Evolutionary conservation across 1,140 invertebrate genomes (phyloP).

Genomic region (Drosophila ogumai): DNA sequence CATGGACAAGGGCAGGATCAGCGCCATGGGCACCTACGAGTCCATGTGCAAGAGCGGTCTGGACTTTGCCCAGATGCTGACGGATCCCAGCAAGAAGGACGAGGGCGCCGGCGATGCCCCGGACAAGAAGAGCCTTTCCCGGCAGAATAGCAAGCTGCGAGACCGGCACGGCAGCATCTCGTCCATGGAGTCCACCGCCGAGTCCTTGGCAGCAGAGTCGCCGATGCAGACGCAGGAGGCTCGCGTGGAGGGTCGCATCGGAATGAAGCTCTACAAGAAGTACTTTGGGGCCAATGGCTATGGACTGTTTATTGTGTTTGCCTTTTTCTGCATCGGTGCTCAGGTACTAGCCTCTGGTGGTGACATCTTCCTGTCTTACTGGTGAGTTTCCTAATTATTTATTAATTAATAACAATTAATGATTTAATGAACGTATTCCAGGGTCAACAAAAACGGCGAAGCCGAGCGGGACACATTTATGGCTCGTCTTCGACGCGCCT

Average conservation of each 20-base stretch:
- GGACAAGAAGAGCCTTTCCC: constrained; percentile 55
- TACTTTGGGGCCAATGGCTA: constrained; percentile 88
- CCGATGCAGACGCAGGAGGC: constrained; percentile 86
- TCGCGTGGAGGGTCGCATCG: constrained; percentile 87
- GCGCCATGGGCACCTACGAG: constrained; percentile 87
- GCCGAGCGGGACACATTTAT: constrained; percentile 50
- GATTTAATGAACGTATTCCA: constrained; percentile 3
- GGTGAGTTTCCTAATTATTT: constrained; percentile 85
- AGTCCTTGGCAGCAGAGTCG: constrained; percentile 86
- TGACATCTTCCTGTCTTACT: constrained; percentile 89
- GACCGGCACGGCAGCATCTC: constrained; percentile 85
- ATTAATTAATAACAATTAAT: background rate
- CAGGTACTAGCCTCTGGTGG: constrained; percentile 89
- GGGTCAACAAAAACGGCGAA: constrained; percentile 79
- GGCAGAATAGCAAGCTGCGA: constrained; percentile 66
- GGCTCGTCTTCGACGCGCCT: constrained; percentile 51
- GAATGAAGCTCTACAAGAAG: constrained; percentile 86
- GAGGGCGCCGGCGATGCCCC: constrained; percentile 67
- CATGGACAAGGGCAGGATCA: constrained; percentile 87
- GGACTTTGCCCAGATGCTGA: constrained; percentile 88
- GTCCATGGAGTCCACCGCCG: constrained; percentile 86
- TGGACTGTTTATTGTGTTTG: constrained; percentile 81
- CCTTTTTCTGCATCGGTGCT: constrained; percentile 86
- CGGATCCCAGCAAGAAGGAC: constrained; percentile 85
- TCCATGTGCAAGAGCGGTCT: constrained; percentile 87